Evolutionary conservation across 2,888 invertebrate species (phyloP), one percentile per base, ranked within the genome.

Genomic region (Drosophila prolongata): DNA sequence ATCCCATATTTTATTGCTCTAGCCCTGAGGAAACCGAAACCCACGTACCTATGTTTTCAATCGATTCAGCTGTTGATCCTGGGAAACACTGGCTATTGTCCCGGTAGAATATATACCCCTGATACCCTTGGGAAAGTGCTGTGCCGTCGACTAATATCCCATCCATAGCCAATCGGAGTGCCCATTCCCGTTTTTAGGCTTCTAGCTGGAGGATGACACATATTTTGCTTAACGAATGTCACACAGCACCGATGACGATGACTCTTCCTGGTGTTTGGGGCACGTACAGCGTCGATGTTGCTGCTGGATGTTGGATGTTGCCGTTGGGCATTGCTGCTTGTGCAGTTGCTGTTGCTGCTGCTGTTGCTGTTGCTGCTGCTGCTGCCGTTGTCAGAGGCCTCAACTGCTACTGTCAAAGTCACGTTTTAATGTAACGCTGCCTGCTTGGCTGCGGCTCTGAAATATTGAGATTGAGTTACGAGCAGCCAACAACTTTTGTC

Each of bases 401-500:
- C 68, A 78, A 86, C 81, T 69, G 84, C 88, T 88, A 83, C 86
- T 88, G 84, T 85, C 84, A 88, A 88, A 86, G 84, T 85, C 84
- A 85, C 84, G 84, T 85, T 87, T 85, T 88, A 86, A 88, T 85
- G 88, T 79, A 79, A 75, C 79, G 80, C 74, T 85, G 72, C 47
- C 43, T 42, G 42, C 68, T 43, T 43, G 55, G 68, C 38, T 37
- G 43, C 37, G 52, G 68, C 68, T 58, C 82, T 81, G 89, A 83
- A 83, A 83, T 83, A 83, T 83, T 89, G 82, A 83, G 82, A 83
- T 83, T 83, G 89, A 83, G 82, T 83, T 83, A 83, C 82, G 82
- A 83, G 82, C 82, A 83, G 87, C 87, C 89, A 83, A 83, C 82
- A 83, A 83, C 87, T 83, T 83, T 83, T 83, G 82, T 83, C 82